phyloP scores from a whole-genome alignment of 2,888 invertebrate genomes.

The Agriopis marginaria region DNA sequence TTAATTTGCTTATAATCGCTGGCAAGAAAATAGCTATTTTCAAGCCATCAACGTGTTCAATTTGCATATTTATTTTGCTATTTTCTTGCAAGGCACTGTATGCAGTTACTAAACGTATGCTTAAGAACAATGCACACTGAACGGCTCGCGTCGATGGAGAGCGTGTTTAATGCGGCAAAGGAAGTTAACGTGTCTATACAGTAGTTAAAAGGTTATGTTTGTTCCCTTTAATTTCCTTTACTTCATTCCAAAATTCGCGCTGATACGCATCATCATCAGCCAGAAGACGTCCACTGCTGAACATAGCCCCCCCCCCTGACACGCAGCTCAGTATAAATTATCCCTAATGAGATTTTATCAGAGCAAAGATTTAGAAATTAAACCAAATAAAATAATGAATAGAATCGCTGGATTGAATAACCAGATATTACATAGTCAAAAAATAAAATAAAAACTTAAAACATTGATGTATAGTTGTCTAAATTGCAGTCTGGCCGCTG shows the following conservation, averaged over 20 bases:
- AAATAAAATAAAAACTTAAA: constrained; percentile 10
- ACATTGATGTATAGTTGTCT: constrained; percentile 23
- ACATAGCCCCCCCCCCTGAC: too few species aligned
- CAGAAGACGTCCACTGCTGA: too few species aligned
- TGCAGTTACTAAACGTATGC: neutral
- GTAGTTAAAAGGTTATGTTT: too few species aligned
- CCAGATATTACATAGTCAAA: constrained; percentile 19
- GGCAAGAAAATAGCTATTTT: neutral
- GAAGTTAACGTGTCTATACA: too few species aligned
- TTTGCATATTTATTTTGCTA: neutral
- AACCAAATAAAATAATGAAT: neutral
- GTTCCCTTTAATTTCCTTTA: too few species aligned
- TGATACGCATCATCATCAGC: too few species aligned
- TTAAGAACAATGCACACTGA: too few species aligned
- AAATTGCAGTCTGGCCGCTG: neutral
- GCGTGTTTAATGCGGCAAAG: too few species aligned
- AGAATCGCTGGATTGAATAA: constrained; percentile 8
- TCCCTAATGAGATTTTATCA: neutral
- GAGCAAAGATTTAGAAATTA: constrained; percentile 13
- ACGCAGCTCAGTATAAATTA: too few species aligned
- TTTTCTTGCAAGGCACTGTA: constrained; percentile 5
- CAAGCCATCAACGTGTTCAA: neutral
- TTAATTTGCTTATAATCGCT: neutral
- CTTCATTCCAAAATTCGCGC: too few species aligned
- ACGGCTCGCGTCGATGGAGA: too few species aligned